Evolutionary conservation across 2,113 vertebrate genomes (phyloP).

Genomic region (Phylloscopus whistleri): DNA sequence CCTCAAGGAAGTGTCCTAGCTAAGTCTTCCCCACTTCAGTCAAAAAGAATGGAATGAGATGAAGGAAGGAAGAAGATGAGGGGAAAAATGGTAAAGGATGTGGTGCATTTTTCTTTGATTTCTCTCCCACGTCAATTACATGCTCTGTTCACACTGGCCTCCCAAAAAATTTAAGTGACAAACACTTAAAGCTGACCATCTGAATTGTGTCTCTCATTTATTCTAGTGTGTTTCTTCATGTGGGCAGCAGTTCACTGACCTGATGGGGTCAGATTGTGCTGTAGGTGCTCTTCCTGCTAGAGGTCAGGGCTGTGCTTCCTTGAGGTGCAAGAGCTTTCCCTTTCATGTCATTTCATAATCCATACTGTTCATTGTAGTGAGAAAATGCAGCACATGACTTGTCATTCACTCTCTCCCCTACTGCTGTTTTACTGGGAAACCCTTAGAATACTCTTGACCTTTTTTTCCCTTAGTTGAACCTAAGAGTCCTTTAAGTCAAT

Average conservation of each 20-base stretch:
- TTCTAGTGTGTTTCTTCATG: not conserved
- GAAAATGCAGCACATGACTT: not conserved
- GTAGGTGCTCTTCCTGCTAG: not conserved
- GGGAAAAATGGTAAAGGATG: accelerated
- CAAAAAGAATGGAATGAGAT: not conserved
- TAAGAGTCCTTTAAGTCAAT: not conserved
- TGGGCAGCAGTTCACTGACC: not conserved
- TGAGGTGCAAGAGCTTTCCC: not conserved
- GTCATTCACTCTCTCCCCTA: not conserved
- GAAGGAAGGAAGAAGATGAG: not conserved
- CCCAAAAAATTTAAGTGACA: not conserved
- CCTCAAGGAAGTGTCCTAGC: not conserved
- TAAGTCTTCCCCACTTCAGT: not conserved
- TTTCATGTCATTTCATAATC: not conserved
- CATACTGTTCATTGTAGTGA: not conserved
- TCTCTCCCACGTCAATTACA: not conserved
- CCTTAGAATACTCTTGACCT: not conserved
- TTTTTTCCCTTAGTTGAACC: not conserved
- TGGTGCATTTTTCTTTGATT: not conserved
- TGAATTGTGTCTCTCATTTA: not conserved
- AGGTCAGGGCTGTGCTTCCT: not conserved
- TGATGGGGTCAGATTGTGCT: not conserved
- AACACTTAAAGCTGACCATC: not conserved
- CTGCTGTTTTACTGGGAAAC: not conserved
- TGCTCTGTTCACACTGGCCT: not conserved